Evolutionary conservation across 2,113 vertebrate genomes (phyloP), one percentile per base, ranked within the genome.

Genomic region (Chloroceryle aenea): DNA sequence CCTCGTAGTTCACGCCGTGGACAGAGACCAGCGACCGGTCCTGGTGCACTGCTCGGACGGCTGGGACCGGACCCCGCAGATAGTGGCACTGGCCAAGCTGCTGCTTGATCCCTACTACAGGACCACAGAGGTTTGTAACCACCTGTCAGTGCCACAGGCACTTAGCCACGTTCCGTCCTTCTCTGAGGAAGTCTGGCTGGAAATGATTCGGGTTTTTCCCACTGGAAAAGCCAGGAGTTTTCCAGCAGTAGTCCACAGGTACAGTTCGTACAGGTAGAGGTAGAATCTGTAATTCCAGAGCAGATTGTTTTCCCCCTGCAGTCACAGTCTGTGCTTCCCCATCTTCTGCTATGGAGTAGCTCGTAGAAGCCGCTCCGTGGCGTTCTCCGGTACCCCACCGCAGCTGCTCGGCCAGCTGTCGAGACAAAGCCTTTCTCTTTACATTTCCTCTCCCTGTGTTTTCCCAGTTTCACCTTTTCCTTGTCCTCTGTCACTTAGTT

Each of bases 61-160:
- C 94, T 99, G 99, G 99, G 99, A 99, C 96, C 99, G 99, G 38
- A 99, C 99, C 0, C 99, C 99, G 13, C 99, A 99, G 98, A 99
- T 99, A 3, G 99, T 99, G 93, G 99, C 99, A 2, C 89, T 99
- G 96, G 99, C 99, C 89, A 99, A 99, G 77, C 98, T 99, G 92
- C 97, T 99, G 93, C 97, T 99, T 63, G 99, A 99, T 92, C 99
- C 99, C 1, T 99, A 99, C 85, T 99, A 99, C 97, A 98, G 99
- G 97, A 99, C 99, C 72, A 98, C 99, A 6, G 98, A 99, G 99
- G 99, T 99, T 95, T 76, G 98, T 95, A 12, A 18, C 48, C 74
- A 10, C 13, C 32, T 47, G 11, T 11, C 27, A 13, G 32, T 4
- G 32, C 27, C 2, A 7, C 45, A 25, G 27, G 26, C 10, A 17